These are phyloP conservation scores for Euproctis similis DNA, from an alignment of 2,888 invertebrate species.

Conservation along the genomic window DNA sequence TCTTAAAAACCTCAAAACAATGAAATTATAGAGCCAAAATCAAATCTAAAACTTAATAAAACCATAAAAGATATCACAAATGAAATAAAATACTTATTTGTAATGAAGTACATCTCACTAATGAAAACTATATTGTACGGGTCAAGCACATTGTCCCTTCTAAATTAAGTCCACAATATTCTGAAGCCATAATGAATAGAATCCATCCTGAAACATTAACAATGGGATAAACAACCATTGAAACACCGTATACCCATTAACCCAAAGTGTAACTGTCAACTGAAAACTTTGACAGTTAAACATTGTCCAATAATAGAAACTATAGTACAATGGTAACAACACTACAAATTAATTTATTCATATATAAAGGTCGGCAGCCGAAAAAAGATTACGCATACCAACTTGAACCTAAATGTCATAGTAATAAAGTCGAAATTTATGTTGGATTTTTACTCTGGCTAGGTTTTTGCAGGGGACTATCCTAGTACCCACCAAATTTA, in stretches of 20 bases:
- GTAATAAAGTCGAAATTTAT: constrained; percentile 21
- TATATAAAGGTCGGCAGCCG: constrained; percentile 50
- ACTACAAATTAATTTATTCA: constrained; percentile 71
- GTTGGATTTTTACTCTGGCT: constrained; percentile 1
- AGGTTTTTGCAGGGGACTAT: constrained; percentile 7
- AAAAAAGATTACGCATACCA: constrained; percentile 25
- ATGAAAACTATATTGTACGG: constrained; percentile 15
- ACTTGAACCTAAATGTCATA: constrained; percentile 16
- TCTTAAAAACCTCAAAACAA: too few species aligned
- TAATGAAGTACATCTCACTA: constrained; percentile 7
- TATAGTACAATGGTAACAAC: constrained; percentile 53
- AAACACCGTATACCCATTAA: constrained; percentile 59
- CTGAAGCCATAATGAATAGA: constrained; percentile 26
- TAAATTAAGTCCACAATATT: constrained; percentile 34
- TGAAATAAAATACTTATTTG: constrained; percentile 1
- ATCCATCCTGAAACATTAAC: constrained; percentile 55
- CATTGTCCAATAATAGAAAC: constrained; percentile 64
- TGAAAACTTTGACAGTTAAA: constrained; percentile 63
- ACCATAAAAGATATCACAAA: too few species aligned
- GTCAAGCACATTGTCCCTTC: constrained; percentile 32
- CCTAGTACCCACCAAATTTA: constrained; percentile 7
- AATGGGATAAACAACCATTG: constrained; percentile 57
- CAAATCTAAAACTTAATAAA: too few species aligned
- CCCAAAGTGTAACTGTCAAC: constrained; percentile 57
- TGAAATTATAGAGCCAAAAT: too few species aligned